These are phyloP conservation scores for Neolamprologus variostigma DNA, from an alignment of 2,113 vertebrate species.

Conservation along the genomic window DNA sequence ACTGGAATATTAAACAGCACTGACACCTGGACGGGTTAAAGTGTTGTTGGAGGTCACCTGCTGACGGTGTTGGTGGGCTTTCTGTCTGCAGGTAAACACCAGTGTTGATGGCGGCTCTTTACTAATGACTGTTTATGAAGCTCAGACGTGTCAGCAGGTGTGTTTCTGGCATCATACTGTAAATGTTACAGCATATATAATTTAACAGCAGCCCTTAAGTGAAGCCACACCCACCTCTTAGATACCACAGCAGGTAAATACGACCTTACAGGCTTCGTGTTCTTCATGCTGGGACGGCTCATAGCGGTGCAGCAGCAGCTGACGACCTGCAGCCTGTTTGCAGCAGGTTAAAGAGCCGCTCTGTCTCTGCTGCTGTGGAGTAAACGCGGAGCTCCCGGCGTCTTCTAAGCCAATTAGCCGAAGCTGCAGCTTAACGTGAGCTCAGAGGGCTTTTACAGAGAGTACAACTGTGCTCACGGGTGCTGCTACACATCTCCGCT, in stretches of 20 bases:
- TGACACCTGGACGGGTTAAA: not conserved
- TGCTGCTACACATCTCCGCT: not conserved
- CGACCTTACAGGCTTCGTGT: not conserved
- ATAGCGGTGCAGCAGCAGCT: not conserved
- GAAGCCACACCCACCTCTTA: not conserved
- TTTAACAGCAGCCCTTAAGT: not conserved
- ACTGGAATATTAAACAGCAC: not conserved
- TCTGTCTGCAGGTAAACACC: not conserved
- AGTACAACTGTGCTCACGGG: not conserved
- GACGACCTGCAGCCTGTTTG: not conserved
- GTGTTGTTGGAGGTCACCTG: not conserved
- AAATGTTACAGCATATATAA: not conserved
- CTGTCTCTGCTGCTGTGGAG: not conserved
- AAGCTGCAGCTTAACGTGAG: constrained; percentile 13
- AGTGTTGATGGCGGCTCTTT: not conserved
- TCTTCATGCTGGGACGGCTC: not conserved
- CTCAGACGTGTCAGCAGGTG: not conserved
- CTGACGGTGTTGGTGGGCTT: not conserved
- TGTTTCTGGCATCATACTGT: not conserved
- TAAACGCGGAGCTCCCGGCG: constrained; percentile 31
- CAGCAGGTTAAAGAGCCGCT: not conserved
- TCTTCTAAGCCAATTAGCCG: constrained; percentile 52
- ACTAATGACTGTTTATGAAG: not conserved
- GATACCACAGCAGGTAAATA: not conserved
- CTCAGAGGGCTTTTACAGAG: not conserved